Evolutionary conservation across 2,797 vertebrate species (phyloP).

Genomic region (Xiphorhynchus erythropygius): DNA sequence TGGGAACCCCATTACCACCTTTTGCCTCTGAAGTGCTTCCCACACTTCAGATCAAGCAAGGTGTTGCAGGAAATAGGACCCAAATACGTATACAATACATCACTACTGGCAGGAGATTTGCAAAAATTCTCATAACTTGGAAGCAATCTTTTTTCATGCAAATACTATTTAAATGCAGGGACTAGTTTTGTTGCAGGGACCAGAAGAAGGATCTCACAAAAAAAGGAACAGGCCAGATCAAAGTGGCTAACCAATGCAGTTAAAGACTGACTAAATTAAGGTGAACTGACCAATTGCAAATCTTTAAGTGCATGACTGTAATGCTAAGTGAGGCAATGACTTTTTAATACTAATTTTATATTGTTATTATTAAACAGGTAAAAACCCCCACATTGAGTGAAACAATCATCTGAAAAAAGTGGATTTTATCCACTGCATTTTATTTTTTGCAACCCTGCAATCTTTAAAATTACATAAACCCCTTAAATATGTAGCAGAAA

Average conservation of each 20-base stretch:
- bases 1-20: not conserved
- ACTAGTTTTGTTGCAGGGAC: not conserved
- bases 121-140: not conserved
- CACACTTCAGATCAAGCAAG: not conserved
- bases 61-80: not conserved
- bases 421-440: not conserved
- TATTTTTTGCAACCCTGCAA: not conserved
- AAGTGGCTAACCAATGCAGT: not conserved
- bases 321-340: not conserved
- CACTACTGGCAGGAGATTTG: not conserved
- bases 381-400: fast-evolving
- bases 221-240: not conserved
- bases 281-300: not conserved
- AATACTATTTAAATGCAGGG: not conserved
- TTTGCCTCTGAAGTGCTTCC: not conserved
- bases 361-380: not conserved
- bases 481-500: not conserved
- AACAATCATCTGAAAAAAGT: not conserved
- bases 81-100: not conserved
- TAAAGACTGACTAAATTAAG: not conserved
- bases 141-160: not conserved
- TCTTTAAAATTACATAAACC: not conserved
- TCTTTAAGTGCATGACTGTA: not conserved
- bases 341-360: not conserved
- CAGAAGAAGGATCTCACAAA: not conserved